A percentile compares a stretch with the other conserved stretches of the same genome.
Evolutionary conservation across 2,888 invertebrate species (phyloP).

Genomic region (Hydropsyche betteni): DNA sequence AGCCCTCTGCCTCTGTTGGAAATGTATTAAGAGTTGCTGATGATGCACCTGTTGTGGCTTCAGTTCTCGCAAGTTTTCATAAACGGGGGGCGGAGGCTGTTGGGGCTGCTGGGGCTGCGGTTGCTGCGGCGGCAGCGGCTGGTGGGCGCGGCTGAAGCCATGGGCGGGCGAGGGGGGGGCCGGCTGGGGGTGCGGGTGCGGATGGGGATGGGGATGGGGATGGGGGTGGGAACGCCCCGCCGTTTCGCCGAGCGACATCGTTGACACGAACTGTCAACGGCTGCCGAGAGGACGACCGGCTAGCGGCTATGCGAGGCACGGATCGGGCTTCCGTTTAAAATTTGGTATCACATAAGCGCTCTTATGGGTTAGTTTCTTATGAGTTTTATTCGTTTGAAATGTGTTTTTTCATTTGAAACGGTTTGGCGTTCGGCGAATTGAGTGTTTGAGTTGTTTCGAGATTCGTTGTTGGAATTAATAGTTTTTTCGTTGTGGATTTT

Average conservation of each 20-base stretch:
- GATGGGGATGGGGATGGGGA: not conserved
- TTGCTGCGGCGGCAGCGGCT: not conserved
- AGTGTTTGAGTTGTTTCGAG: too few relatives aligned
- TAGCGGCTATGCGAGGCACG: too few relatives aligned
- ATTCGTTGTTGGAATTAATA: too few relatives aligned
- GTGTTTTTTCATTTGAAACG: too few relatives aligned
- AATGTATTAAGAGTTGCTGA: not conserved
- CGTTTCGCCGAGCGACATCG: conserved; percentile 12
- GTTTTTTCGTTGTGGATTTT: too few relatives aligned
- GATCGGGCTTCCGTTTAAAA: too few relatives aligned
- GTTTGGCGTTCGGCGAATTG: too few relatives aligned
- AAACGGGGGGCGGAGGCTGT: not conserved
- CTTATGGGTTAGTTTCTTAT: too few relatives aligned
- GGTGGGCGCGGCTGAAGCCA: not conserved
- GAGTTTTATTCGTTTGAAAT: too few relatives aligned
- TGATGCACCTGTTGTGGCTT: not conserved
- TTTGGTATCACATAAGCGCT: too few relatives aligned
- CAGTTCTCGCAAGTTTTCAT: conserved; percentile 12
- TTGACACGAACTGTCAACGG: not conserved
- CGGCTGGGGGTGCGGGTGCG: not conserved
- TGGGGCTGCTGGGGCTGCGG: conserved; percentile 1
- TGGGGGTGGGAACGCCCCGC: not conserved
- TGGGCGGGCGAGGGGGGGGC: not conserved
- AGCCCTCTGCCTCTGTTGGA: conserved; percentile 4
- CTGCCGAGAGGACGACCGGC: too few relatives aligned